Conservation (phyloP, 2,113 vertebrate species). For the Dasyornis broadbenti region DNA sequence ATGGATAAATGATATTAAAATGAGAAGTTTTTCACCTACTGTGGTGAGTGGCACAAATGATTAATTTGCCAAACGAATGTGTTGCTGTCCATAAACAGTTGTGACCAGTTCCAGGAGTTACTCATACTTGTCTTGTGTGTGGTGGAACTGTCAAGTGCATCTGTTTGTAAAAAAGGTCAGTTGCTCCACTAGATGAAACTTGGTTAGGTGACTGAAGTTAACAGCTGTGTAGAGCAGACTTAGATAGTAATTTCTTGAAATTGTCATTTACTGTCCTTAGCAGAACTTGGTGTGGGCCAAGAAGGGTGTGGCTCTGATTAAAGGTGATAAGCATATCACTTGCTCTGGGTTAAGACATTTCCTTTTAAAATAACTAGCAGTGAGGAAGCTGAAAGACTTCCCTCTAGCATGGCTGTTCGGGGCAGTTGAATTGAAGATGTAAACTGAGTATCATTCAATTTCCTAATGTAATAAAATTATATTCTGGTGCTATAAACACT, state of each 20-base stretch:
- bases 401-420: neutral
- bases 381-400: neutral
- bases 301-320: neutral
- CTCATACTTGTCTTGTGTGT: neutral
- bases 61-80: neutral
- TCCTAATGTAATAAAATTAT: neutral
- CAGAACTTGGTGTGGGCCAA: neutral
- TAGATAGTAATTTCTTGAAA: neutral
- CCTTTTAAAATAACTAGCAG: neutral
- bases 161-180: neutral
- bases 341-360: neutral
- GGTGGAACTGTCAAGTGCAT: neutral
- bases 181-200: neutral
- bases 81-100: neutral
- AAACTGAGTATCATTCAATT: neutral
- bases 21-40: constrained; percentile 88
- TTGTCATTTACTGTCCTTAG: neutral
- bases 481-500: neutral
- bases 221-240: neutral
- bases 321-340: neutral
- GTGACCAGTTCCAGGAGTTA: neutral
- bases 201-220: neutral
- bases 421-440: neutral
- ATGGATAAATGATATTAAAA: constrained; percentile 92
- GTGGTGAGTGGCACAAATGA: constrained; percentile 70